Evolutionary conservation across 2,888 invertebrate genomes (phyloP).

Genomic region (Dione vanillae): DNA sequence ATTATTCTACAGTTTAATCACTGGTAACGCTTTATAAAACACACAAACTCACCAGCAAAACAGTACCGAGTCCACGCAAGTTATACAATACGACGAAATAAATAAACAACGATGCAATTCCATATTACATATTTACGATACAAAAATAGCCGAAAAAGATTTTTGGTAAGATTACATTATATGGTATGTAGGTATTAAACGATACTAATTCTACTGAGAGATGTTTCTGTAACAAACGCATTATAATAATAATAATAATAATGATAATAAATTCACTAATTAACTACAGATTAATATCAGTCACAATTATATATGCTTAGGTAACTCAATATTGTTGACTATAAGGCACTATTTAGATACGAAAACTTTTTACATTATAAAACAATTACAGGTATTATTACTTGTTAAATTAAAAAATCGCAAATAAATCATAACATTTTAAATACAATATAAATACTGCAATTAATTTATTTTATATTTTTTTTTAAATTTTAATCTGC

Average conservation of each 20-base stretch:
- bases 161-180: constrained; percentile 68
- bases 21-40: constrained; percentile 32
- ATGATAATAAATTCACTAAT: constrained; percentile 48
- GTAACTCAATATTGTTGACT: constrained; percentile 56
- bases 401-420: not conserved
- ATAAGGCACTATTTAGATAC: constrained; percentile 46
- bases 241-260: constrained; percentile 52
- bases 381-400: not conserved
- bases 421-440: not conserved
- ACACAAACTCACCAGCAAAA: constrained; percentile 31
- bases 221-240: constrained; percentile 55
- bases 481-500: too few species aligned
- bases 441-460: too few species aligned
- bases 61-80: constrained; percentile 39
- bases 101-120: constrained; percentile 48
- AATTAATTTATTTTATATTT: too few species aligned
- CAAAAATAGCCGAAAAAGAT: constrained; percentile 68
- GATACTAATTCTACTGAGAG: constrained; percentile 57
- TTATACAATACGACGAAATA: constrained; percentile 41
- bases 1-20: constrained; percentile 12
- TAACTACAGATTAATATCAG: constrained; percentile 60
- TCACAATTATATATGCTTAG: constrained; percentile 67
- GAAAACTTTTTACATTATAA: not conserved
- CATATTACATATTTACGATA: constrained; percentile 53
- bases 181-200: constrained; percentile 34